phyloP scores from a whole-genome alignment of 1,140 invertebrate species.

The Acromyrmex heyeri region DNA sequence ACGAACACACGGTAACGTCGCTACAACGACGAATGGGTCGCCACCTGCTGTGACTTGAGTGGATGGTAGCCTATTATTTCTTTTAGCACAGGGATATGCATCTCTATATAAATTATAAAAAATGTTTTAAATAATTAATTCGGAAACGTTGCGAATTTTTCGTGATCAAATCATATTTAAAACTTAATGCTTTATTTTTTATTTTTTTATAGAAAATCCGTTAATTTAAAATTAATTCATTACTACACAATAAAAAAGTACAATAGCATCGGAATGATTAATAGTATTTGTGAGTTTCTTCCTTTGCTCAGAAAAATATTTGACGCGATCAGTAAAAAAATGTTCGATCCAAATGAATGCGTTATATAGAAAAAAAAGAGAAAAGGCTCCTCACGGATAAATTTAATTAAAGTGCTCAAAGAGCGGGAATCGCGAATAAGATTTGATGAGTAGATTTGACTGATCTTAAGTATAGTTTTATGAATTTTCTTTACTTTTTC shows the following conservation, averaged over 20 bases:
- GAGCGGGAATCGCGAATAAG: neutral
- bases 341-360: neutral
- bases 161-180: constrained; percentile 1
- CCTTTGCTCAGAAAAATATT: neutral
- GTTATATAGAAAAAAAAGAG: neutral
- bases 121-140: constrained; percentile 10
- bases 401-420: constrained; percentile 47
- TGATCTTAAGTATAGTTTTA: constrained; percentile 32
- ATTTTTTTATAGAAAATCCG: neutral
- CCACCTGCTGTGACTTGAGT: constrained; percentile 25
- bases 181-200: neutral
- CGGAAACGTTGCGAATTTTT: neutral
- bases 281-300: neutral
- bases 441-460: constrained; percentile 10
- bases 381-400: neutral
- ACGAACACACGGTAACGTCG: neutral
- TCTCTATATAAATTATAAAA: neutral
- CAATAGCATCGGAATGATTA: neutral
- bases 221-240: neutral
- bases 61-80: neutral
- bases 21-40: neutral
- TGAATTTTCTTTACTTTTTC: constrained; percentile 33
- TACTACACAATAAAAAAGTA: neutral
- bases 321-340: neutral
- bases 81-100: neutral